Evolutionary conservation across 2,888 invertebrate species (phyloP), one percentile per base, ranked within the genome.

Genomic region (Calliphora vomitoria): DNA sequence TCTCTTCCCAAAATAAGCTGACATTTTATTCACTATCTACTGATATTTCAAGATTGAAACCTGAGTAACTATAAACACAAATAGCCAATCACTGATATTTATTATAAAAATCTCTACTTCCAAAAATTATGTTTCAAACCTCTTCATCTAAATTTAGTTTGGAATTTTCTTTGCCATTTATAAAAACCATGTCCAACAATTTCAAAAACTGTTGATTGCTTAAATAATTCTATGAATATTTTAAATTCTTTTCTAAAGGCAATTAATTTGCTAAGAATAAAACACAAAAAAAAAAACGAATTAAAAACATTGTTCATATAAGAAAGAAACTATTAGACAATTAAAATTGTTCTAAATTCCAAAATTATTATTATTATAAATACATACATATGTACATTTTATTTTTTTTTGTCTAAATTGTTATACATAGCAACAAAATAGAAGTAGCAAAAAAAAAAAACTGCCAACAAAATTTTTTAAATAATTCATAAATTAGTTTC

Each of bases 261-360:
- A 47, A 31, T 50, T 35, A 47, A 25, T 25, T 25, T 25, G 25
- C 25, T 25, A 25, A 25, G 25, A 25, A 25, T 25, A 25, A 25
- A 25, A 25, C 25, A 25, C 25, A 25, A 25, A 69, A 13, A 44
- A 3, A 13, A 44, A 44, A 41, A 11, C 18, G 10, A 68, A 47
- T 25, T 15, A 15, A 47, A 69, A 47, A 69, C 10, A 66, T 41
- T 68, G 47, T 68, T 79, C 41, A 44, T 38, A 15, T 41, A 35
- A 25, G 10, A n/a, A 44, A 53, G 62, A 74, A 76, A 76, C 68
- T 60, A 60, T 20, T 64, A 76, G 68, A 69, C 82, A 86, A 82
- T 86, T 86, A 86, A 82, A 86, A 82, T 69, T 82, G 86, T 62
- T 82, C 86, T 71, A 82, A 79, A 86, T 86, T 86, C 79, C 82